Conservation (phyloP, 2,797 vertebrate species). For the Lepus townsendii region DNA sequence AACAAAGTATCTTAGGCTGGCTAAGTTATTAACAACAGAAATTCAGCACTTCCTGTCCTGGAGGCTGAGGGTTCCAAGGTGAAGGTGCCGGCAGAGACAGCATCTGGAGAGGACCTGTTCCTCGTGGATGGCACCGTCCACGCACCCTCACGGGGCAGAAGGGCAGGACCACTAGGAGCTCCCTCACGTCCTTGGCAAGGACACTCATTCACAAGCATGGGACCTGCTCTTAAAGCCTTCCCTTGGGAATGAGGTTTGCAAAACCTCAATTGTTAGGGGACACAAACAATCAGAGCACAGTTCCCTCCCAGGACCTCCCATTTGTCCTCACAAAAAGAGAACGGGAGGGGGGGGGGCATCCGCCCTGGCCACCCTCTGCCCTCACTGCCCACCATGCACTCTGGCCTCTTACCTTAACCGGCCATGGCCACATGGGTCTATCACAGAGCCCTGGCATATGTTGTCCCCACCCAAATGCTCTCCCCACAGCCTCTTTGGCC, state of each 20-base stretch:
- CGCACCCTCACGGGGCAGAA: background rate
- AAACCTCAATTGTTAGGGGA: background rate
- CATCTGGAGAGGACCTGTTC: too few species aligned
- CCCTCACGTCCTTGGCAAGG: background rate
- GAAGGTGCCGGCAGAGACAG: too few species aligned
- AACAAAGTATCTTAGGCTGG: background rate
- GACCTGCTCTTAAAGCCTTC: background rate
- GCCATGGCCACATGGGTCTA: too few species aligned
- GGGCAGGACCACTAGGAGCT: background rate
- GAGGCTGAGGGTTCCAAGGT: too few species aligned
- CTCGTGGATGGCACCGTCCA: too few species aligned
- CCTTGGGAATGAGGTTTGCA: background rate
- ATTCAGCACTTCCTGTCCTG: background rate
- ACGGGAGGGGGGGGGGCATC: background rate
- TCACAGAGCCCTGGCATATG: background rate
- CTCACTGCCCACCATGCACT: background rate
- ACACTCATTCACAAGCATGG: too few species aligned
- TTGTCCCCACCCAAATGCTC: background rate
- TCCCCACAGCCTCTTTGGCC: background rate
- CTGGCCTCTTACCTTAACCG: background rate
- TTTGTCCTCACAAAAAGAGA: background rate
- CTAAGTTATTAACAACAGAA: background rate
- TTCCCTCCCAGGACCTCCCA: background rate
- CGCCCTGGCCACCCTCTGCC: background rate
- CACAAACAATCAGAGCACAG: background rate